These are phyloP conservation scores for Empis livida DNA, from an alignment of 2,888 invertebrate genomes.

Conservation along the genomic window DNA sequence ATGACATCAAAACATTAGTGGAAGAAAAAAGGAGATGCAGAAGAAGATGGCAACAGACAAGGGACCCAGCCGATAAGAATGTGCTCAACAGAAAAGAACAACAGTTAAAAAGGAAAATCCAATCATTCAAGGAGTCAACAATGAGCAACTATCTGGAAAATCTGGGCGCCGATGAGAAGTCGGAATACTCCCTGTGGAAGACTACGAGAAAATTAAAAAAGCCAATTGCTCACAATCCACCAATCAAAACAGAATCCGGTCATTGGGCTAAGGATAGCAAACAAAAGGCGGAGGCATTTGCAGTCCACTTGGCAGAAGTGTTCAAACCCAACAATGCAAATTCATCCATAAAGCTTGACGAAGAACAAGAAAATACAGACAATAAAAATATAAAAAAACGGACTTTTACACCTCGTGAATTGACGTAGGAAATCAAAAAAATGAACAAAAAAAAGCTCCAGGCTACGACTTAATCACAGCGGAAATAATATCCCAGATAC, in stretches of 20 bases:
- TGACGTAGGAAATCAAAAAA: neutral
- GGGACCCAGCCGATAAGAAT: neutral
- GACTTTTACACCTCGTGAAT: too few species aligned
- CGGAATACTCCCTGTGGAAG: neutral
- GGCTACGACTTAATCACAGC: constrained; percentile 18
- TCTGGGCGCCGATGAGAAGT: neutral
- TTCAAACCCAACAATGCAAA: neutral
- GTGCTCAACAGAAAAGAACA: neutral
- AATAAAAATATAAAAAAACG: neutral
- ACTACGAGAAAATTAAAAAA: neutral
- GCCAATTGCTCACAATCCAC: neutral
- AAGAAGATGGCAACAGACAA: neutral
- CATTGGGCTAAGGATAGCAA: too few species aligned
- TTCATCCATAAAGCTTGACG: neutral
- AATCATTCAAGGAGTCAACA: neutral
- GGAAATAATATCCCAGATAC: constrained; percentile 14
- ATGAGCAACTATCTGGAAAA: neutral
- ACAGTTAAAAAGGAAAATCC: neutral
- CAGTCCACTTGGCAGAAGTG: neutral
- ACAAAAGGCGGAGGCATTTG: too few species aligned
- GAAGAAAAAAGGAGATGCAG: neutral
- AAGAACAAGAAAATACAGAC: neutral
- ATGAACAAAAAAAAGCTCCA: constrained; percentile 13
- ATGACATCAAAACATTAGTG: neutral
- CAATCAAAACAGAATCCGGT: neutral